A percentile compares a stretch with the other conserved stretches of the same genome.
phyloP scores from a whole-genome alignment of 2,888 invertebrate species.

The Limnephilus auricula region DNA sequence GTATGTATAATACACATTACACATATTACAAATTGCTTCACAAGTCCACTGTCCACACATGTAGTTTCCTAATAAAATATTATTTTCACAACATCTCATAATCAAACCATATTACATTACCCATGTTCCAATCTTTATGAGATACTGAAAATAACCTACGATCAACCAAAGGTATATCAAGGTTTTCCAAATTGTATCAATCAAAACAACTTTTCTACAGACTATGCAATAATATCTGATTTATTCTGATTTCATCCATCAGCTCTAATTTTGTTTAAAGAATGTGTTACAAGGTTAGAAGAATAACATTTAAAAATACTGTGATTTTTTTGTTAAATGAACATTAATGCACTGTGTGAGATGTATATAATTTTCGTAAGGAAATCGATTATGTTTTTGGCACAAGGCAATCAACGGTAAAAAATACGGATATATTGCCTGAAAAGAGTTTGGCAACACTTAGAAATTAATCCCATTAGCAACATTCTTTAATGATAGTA shows the following conservation, averaged over 20 bases:
- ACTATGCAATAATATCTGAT: background rate
- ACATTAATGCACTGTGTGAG: background rate
- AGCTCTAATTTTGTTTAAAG: background rate
- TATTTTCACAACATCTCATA: background rate
- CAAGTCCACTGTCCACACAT: background rate
- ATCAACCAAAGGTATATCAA: background rate
- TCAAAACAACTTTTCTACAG: background rate
- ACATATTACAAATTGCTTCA: background rate
- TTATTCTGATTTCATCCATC: background rate
- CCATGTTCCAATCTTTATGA: background rate
- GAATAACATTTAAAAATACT: background rate
- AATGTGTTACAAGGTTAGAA: background rate
- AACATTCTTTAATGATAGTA: background rate
- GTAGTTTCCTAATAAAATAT: too few species aligned
- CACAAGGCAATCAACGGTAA: background rate
- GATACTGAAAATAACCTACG: background rate
- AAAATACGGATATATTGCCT: background rate
- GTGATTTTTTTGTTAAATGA: background rate
- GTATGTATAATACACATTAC: background rate
- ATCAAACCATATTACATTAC: background rate
- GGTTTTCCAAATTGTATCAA: background rate
- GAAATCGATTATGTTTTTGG: background rate
- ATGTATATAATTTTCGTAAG: background rate
- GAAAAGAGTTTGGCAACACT: background rate
- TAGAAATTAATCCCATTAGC: background rate